phyloP scores from a whole-genome alignment of 2,113 vertebrate species.

The Pseudopodoces humilis region DNA sequence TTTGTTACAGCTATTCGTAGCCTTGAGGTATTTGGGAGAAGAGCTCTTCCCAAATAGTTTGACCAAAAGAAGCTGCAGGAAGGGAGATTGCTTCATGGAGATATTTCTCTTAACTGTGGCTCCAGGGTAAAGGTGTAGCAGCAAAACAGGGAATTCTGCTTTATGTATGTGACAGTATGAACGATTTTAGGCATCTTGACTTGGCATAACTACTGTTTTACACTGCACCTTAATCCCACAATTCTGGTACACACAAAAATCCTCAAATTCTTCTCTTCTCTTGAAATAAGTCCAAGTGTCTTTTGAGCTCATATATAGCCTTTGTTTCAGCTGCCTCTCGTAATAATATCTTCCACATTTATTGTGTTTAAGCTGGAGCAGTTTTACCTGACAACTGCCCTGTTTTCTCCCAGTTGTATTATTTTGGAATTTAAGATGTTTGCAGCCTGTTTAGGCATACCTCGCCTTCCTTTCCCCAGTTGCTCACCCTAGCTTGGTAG shows the following conservation, averaged over 20 bases:
- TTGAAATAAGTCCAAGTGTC: slow-evolving; percentile 9
- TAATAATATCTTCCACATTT: slow-evolving; percentile 43
- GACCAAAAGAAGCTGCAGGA: background rate
- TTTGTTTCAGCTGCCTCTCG: slow-evolving; percentile 28
- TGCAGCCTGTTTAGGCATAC: background rate
- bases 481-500: background rate
- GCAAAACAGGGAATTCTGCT: background rate
- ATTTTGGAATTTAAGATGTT: background rate
- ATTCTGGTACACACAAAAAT: background rate
- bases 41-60: background rate
- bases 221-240: background rate
- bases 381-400: background rate
- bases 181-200: background rate
- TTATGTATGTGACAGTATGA: background rate
- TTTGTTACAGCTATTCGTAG: background rate
- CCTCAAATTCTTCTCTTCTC: background rate
- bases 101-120: background rate
- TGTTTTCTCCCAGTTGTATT: background rate
- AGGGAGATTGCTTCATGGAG: background rate
- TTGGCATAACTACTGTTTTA: background rate
- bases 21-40: background rate
- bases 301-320: background rate
- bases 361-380: slow-evolving; percentile 1
- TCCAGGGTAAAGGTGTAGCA: background rate
- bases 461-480: background rate